Evolutionary conservation across 1,140 invertebrate species (phyloP), one percentile per base, ranked within the genome.

Genomic region (Bombus consobrinus): DNA sequence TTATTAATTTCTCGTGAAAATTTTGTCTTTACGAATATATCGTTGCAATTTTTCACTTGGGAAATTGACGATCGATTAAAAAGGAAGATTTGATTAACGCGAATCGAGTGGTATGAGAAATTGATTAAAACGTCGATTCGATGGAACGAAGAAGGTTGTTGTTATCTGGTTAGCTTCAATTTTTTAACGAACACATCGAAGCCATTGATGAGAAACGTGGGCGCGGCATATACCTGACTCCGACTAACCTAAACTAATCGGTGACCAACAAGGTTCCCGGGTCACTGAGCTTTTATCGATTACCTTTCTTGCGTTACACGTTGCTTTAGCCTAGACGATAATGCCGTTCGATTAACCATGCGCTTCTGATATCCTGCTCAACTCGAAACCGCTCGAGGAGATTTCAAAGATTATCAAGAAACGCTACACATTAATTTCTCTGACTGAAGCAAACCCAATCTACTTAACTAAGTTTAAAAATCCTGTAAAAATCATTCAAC

Each of bases 281-380:
- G 86, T 91, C 90, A 85, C 78, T 62, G 85, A 77, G 80, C 85
- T 87, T 92, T 85, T 82, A 91, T 91, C 90, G 90, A 91, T 92
- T 89, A 84, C 77, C 83, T 89, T 89, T 89, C 90, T 90, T 88
- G 77, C 89, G 80, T 90, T 89, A 87, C 81, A 88, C 85, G 75
- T 89, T 77, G 66, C 78, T 43, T 75, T 43, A 43, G 59, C 74
- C 59, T 68, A 73, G 81, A 86, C 83, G 75, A 72, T 87, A 89
- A 90, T 90, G 64, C 80, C 77, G 72, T 89, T 89, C 72, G 85
- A 91, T 92, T 91, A 84, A 81, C 84, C 82, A 59, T 69, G 43
- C 47, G 57, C 66, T 37, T 57, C 79, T 74, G 64, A 84, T 81
- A 71, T 76, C 57, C n/a, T 25, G 76, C 72, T 80, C 71, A 79